Conservation (phyloP, 2,797 vertebrate species). For the Xenops minutus region DNA sequence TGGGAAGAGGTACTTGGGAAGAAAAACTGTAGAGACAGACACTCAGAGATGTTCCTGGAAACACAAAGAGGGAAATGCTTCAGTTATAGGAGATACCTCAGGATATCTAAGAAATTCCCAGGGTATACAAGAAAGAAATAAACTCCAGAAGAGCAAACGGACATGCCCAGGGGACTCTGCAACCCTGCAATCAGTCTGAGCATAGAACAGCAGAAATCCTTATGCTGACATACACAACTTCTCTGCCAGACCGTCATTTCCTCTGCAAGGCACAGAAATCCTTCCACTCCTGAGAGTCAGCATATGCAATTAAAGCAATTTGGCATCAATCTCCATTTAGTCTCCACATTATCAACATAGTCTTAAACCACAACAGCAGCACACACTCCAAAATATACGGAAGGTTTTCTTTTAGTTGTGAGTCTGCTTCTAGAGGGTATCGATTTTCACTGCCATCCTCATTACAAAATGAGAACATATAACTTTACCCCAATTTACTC, state of each 20-base stretch:
- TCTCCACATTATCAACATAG: no score
- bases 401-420: background rate
- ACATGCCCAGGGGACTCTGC: background rate
- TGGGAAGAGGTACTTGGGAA: rapidly evolving
- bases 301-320: background rate
- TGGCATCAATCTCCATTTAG: background rate
- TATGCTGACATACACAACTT: background rate
- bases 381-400: rapidly evolving
- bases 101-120: background rate
- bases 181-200: background rate
- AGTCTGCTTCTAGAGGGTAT: background rate
- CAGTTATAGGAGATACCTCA: background rate
- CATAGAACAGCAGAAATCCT: background rate
- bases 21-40: background rate
- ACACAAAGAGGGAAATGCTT: background rate
- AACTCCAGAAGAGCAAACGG: background rate
- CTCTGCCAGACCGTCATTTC: background rate
- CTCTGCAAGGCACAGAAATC: background rate
- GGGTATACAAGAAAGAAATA: background rate
- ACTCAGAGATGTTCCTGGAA: background rate
- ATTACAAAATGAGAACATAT: background rate
- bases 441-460: background rate
- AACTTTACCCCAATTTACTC: rapidly evolving
- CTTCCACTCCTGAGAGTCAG: background rate
- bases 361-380: background rate